phyloP scores from a whole-genome alignment of 2,113 vertebrate genomes.

The Upupa epops region DNA sequence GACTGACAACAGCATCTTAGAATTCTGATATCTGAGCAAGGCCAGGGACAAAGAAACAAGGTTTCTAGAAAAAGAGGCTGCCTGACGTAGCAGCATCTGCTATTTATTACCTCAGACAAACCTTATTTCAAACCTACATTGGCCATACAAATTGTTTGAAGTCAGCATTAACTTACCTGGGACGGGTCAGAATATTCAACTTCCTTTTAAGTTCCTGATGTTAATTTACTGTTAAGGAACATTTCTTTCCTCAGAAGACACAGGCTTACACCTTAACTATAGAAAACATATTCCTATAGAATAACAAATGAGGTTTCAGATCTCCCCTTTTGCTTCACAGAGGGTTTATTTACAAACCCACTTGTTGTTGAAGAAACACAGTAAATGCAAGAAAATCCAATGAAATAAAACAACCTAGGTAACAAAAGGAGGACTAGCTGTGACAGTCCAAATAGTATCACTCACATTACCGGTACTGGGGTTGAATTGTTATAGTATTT shows the following conservation, averaged over 20 bases:
- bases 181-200: constrained; percentile 84
- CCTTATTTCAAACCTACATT: not conserved
- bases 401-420: rapidly evolving
- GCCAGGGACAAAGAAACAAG: rapidly evolving
- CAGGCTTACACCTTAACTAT: not conserved
- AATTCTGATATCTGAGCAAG: not conserved
- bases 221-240: constrained; percentile 80
- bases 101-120: not conserved
- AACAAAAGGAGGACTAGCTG: not conserved
- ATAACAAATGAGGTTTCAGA: rapidly evolving
- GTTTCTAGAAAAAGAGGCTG: not conserved
- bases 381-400: not conserved
- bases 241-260: not conserved
- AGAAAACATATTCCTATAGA: not conserved
- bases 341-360: not conserved
- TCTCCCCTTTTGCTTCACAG: not conserved
- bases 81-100: not conserved
- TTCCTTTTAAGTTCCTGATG: constrained; percentile 91
- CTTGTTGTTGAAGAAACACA: not conserved
- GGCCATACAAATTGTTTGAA: not conserved
- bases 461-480: not conserved
- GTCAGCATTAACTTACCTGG: constrained; percentile 79
- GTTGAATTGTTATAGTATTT: rapidly evolving
- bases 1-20: not conserved
- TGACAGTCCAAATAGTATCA: rapidly evolving